phyloP scores from a whole-genome alignment of 92 coral and sea anemone genomes.

The Umimayanthus chanpuru region DNA sequence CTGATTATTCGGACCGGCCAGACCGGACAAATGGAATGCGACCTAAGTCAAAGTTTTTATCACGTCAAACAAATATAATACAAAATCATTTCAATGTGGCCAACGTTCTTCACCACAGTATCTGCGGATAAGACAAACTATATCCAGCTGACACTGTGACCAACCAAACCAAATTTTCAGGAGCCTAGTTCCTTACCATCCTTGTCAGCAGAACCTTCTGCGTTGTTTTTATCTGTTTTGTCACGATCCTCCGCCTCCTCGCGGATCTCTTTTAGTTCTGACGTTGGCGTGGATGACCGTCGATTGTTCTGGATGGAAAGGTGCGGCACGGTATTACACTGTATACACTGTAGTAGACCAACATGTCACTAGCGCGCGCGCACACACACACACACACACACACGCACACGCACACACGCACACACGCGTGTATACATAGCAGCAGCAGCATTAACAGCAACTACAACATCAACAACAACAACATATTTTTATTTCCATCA shows the following conservation, averaged over 20 bases:
- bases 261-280: slow-evolving; percentile 78
- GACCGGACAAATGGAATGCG: too few species aligned
- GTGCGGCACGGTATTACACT: background rate
- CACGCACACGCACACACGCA: too few species aligned
- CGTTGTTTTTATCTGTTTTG: slow-evolving; percentile 2
- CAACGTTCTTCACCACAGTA: background rate
- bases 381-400: too few species aligned
- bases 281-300: slow-evolving; percentile 78
- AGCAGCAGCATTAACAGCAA: too few species aligned
- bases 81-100: too few species aligned
- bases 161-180: background rate
- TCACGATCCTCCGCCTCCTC: slow-evolving; percentile 83
- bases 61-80: too few species aligned
- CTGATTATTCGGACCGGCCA: too few species aligned
- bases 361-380: too few species aligned
- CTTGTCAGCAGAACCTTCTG: slow-evolving; percentile 19
- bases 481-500: too few species aligned
- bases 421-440: too few species aligned
- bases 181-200: slow-evolving; percentile 10
- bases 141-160: background rate
- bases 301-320: slow-evolving; percentile 45
- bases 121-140: background rate
- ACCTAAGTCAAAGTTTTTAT: background rate
- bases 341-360: background rate
- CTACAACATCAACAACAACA: too few species aligned